These are phyloP conservation scores for Porites australiensis DNA, from an alignment of 64 coral and sea anemone genomes.

Conservation along the genomic window DNA sequence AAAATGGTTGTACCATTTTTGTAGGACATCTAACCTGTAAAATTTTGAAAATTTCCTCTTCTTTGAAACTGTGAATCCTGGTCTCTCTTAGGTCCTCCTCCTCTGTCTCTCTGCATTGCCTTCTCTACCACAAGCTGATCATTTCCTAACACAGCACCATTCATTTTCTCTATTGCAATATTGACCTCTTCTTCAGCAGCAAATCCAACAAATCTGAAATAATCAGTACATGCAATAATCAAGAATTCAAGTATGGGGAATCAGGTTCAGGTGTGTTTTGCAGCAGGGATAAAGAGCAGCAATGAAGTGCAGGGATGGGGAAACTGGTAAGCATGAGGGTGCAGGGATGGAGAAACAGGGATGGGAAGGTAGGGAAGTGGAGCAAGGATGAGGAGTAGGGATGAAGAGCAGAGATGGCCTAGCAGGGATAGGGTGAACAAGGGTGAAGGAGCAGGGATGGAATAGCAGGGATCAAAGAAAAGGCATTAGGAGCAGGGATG, in stretches of 20 bases:
- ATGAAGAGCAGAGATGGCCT: no score
- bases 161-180: constrained; percentile 42
- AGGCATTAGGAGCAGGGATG: no score
- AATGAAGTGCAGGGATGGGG: no score
- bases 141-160: constrained; percentile 39
- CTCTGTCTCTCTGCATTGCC: constrained; percentile 53
- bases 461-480: no score
- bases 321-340: no score
- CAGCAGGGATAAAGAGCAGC: no score
- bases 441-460: no score
- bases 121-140: constrained; percentile 41
- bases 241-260: background rate
- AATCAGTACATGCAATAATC: background rate
- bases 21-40: constrained; percentile 13
- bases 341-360: no score
- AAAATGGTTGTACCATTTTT: background rate
- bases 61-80: background rate
- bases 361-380: no score
- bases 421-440: no score
- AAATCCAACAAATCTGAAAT: constrained; percentile 68
- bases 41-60: constrained; percentile 63
- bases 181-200: constrained; percentile 41
- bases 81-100: background rate
- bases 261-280: background rate
- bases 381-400: no score